Conservation (phyloP, 1,140 invertebrate genomes). For the Diorhabda elongata region DNA sequence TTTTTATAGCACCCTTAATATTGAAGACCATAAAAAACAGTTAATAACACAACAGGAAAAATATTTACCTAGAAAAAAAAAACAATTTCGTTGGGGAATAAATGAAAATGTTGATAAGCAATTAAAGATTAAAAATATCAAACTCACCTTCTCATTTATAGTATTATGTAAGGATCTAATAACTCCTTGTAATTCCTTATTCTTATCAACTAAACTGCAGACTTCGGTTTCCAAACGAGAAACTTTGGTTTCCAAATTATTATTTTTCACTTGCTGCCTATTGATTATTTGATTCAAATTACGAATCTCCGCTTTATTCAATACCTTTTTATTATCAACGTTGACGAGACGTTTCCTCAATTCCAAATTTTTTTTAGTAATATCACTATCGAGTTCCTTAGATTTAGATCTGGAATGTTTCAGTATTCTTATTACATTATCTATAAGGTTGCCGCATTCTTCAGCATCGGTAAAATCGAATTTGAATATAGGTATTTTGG, state of each 20-base stretch:
- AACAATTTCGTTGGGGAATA: too few relatives aligned
- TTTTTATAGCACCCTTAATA: too few relatives aligned
- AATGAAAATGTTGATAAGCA: too few relatives aligned
- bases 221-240: conserved; percentile 54
- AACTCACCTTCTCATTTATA: conserved; percentile 56
- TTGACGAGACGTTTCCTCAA: conserved; percentile 38
- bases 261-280: conserved; percentile 57
- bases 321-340: conserved; percentile 33
- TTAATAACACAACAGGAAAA: too few relatives aligned
- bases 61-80: too few relatives aligned
- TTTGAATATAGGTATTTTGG: conserved; percentile 29
- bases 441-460: conserved; percentile 24
- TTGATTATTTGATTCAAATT: conserved; percentile 35
- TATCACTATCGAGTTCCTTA: conserved; percentile 27
- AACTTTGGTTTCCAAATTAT: conserved; percentile 55
- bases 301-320: conserved; percentile 36
- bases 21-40: too few relatives aligned
- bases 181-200: conserved; percentile 37
- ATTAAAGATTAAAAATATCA: background rate
- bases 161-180: conserved; percentile 42
- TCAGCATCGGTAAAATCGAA: conserved; percentile 30
- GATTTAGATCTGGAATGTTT: conserved; percentile 22
- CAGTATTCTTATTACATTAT: conserved; percentile 29
- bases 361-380: conserved; percentile 29
- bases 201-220: conserved; percentile 52